A percentile compares a stretch with the other conserved stretches of the same genome.
Evolutionary conservation across 2,888 invertebrate genomes (phyloP).

Genomic region (Xylocampa areola): DNA sequence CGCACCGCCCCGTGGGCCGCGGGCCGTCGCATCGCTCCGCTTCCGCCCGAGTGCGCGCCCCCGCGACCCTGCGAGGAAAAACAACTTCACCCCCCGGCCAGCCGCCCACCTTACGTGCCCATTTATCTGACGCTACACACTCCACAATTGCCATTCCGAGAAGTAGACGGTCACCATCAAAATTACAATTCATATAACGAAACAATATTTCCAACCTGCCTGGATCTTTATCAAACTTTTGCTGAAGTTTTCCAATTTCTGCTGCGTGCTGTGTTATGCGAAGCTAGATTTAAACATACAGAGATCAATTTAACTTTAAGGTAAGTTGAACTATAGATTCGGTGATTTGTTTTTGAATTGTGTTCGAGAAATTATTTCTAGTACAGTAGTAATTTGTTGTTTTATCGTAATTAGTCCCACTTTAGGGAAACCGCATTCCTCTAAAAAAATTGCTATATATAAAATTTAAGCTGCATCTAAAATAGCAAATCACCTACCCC

Average conservation of each 20-base stretch:
- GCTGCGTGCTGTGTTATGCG: constrained; percentile 35
- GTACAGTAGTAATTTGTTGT: no score
- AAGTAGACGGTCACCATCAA: constrained; percentile 49
- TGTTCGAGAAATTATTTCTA: no score
- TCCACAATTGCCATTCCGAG: constrained; percentile 58
- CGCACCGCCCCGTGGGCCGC: constrained; percentile 68
- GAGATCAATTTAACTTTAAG: constrained; percentile 16
- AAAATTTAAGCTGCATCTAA: no score
- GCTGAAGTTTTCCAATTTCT: not conserved
- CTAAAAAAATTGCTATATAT: no score
- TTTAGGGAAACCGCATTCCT: no score
- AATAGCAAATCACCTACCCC: no score
- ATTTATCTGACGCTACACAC: constrained; percentile 57
- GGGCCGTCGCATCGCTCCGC: no score
- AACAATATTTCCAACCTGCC: constrained; percentile 1
- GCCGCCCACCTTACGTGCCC: constrained; percentile 66
- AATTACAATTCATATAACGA: constrained; percentile 30
- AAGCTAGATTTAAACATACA: not conserved
- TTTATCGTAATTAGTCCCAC: no score
- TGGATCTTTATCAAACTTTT: constrained; percentile 9
- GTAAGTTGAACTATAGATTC: constrained; percentile 16
- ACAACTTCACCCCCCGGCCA: constrained; percentile 61
- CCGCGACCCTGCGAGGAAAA: constrained; percentile 63
- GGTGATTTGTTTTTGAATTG: not conserved
- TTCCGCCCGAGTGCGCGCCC: constrained; percentile 67